Evolutionary conservation across 35 echinoderm and acorn worm species (phyloP).

Genomic region (Eucidaris tribuloides): DNA sequence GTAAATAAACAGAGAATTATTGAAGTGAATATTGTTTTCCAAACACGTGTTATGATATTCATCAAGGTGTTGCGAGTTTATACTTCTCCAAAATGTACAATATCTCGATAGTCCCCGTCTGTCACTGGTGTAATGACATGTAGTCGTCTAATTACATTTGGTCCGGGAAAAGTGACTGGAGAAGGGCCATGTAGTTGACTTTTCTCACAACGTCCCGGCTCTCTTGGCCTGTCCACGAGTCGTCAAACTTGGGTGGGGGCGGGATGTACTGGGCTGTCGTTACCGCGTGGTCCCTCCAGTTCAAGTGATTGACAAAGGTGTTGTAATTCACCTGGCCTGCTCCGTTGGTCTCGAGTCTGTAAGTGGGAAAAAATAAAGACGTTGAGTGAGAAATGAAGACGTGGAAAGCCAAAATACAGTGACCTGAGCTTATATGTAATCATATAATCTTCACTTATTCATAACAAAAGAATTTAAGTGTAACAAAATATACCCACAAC

Average conservation of each 20-base stretch:
- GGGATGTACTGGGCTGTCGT: conserved; percentile 58
- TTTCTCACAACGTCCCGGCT: conserved; percentile 39
- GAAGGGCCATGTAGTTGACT: conserved; percentile 79
- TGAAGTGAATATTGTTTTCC: too few species aligned
- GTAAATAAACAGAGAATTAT: too few species aligned
- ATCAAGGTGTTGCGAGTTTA: too few species aligned
- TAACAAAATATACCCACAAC: too few species aligned
- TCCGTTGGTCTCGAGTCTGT: conserved; percentile 92
- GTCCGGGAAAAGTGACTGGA: conserved; percentile 59
- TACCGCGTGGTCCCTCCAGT: conserved; percentile 77
- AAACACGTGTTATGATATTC: too few species aligned
- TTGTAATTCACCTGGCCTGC: conserved; percentile 85
- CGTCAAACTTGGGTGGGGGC: conserved; percentile 69
- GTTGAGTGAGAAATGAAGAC: background rate
- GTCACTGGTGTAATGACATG: too few species aligned
- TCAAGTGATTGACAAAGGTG: conserved; percentile 64
- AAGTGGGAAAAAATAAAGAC: background rate
- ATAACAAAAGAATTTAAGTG: background rate
- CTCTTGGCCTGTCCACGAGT: conserved; percentile 57
- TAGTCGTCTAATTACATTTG: too few species aligned
- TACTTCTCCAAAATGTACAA: too few species aligned
- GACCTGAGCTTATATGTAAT: background rate
- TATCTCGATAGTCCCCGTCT: too few species aligned
- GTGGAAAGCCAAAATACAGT: background rate
- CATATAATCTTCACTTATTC: background rate